Base-by-base conservation (phyloP, 2,888 invertebrate species). In the Invenusta paracnida region DNA sequence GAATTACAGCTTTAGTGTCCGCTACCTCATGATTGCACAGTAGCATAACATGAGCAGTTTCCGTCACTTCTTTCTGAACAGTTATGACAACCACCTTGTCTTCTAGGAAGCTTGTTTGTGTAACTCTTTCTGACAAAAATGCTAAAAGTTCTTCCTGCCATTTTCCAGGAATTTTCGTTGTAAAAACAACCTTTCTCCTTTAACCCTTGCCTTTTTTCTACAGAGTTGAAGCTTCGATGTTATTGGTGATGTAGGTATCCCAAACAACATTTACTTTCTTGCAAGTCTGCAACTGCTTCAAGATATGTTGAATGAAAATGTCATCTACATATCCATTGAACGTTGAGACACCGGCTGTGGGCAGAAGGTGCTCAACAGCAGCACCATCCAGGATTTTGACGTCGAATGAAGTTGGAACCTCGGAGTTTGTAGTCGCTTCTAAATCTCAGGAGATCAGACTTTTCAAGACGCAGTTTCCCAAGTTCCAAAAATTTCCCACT, bases 201-300 rank as follows among this genome's bases (percentile, higher is more conserved):
- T 86, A 48, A 0, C 87, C 88, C 73, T 87, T 86, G 5, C 88
- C 88, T 31, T 88, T 85, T 66, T 87, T 88, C 2, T 83, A 30
- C 27, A 88, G 30, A n/a, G 87, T 87, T 11, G 67, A 27, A 23
- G 81, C 86, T 81, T 89, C 88, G 30, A 89, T 79, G 82, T 87
- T 87, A 11, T 87, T 83, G 27, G 73, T 25, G 11, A 67, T 1
- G 84, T 88, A 88, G 30, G 13, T 84, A 85, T 88, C 88, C 86
- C 85, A 88, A 0, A 87, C 85, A 29, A 87, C 31, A 67, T 88
- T 88, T 2, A 88, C 5, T 30, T 88, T 81, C 0, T 82, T 48
- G 11, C 81, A 81, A 11, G 67, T 79, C 13, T 29, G 11, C 25
- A 88, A 81, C 48, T 88, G 87, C 13, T 31, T 27, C 48, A 67